Evolutionary conservation across 2,888 invertebrate species (phyloP).

Genomic region (Eupeodes latifasciatus): DNA sequence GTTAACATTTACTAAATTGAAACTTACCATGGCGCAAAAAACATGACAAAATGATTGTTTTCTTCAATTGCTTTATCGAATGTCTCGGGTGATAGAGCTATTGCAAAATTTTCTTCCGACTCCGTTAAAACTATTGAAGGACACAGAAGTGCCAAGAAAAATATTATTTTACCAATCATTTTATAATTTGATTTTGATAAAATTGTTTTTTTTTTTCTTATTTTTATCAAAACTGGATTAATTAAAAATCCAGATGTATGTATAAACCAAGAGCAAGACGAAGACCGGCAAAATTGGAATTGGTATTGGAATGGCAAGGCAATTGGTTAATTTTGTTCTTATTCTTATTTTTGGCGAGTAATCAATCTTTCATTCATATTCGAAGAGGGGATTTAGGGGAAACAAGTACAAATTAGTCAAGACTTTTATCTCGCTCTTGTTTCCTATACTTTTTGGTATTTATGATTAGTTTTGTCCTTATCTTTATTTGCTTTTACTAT

Average conservation of each 20-base stretch:
- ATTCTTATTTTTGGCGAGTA: slow-evolving; percentile 31
- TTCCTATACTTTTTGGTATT: not conserved
- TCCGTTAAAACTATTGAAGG: slow-evolving; percentile 58
- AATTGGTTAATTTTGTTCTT: too few species aligned
- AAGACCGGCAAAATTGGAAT: slow-evolving; percentile 42
- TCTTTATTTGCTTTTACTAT: too few species aligned
- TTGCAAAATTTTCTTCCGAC: slow-evolving; percentile 79
- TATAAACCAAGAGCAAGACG: not conserved
- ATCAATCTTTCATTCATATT: not conserved
- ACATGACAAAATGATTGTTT: slow-evolving; percentile 91
- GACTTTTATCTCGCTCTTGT: not conserved
- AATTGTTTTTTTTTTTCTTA: not conserved
- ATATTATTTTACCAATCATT: slow-evolving; percentile 45
- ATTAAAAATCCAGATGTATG: not conserved
- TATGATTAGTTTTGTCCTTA: too few species aligned
- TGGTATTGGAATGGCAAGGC: too few species aligned
- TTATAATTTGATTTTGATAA: not conserved
- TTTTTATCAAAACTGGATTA: not conserved
- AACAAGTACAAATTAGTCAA: not conserved
- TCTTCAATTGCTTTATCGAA: slow-evolving; percentile 87
- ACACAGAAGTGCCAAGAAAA: slow-evolving; percentile 49
- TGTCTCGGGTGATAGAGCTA: slow-evolving; percentile 86
- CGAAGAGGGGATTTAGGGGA: not conserved
- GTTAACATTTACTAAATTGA: not conserved
- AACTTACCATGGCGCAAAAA: slow-evolving; percentile 91